phyloP scores from a whole-genome alignment of 1,140 invertebrate species.

The Sycobia sp. region DNA sequence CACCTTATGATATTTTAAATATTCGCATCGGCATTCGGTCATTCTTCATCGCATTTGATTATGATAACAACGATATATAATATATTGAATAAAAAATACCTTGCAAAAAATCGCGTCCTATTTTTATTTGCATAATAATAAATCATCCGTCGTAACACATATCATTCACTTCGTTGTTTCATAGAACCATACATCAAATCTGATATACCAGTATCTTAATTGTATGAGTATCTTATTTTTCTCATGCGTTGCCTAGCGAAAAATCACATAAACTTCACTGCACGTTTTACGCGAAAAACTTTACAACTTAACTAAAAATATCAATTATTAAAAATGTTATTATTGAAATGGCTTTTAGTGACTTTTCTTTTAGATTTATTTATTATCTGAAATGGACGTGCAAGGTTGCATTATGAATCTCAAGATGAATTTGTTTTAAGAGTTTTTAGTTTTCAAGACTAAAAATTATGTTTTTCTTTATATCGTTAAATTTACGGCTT shows the following conservation, averaged over 20 bases:
- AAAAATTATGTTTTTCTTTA: conserved; percentile 4
- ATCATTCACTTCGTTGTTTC: conserved; percentile 29
- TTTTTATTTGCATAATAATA: conserved; percentile 11
- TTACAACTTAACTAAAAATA: too few relatives aligned
- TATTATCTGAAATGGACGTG: conserved; percentile 26
- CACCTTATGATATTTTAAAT: conserved; percentile 4
- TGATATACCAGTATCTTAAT: conserved; percentile 6
- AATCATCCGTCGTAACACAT: conserved; percentile 10
- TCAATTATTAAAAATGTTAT: too few relatives aligned
- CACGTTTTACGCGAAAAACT: conserved; percentile 4
- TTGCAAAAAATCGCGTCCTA: conserved; percentile 17
- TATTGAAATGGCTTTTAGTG: too few relatives aligned
- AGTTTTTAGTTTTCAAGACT: neutral
- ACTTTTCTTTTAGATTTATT: conserved; percentile 14
- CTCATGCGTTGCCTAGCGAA: conserved; percentile 14
- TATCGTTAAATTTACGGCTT: neutral
- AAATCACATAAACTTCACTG: conserved; percentile 10
- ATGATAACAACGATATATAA: conserved; percentile 22
- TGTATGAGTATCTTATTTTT: neutral
- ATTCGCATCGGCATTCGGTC: conserved; percentile 10
- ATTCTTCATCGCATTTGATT: conserved; percentile 15
- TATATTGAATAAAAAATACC: conserved; percentile 30
- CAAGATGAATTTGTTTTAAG: neutral
- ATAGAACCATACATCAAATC: conserved; percentile 19
- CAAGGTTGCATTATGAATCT: conserved; percentile 17